Evolutionary conservation across 2,888 invertebrate species (phyloP).

Genomic region (Antitype chi): DNA sequence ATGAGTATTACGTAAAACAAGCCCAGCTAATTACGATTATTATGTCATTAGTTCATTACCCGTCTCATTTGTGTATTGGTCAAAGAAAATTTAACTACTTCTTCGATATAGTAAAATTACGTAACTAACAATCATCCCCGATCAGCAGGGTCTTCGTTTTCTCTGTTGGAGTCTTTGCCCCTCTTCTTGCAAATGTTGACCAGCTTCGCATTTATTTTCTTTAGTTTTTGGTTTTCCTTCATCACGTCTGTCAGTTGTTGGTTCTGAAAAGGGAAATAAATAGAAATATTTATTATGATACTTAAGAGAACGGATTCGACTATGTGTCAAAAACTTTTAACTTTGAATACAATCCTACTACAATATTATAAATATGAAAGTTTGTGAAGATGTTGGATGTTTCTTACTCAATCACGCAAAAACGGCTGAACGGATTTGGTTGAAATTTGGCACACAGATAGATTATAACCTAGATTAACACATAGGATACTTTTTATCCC

Average conservation of each 20-base stretch:
- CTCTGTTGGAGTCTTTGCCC: slow-evolving; percentile 80
- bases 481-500: no score
- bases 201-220: slow-evolving; percentile 86
- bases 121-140: slow-evolving; percentile 61
- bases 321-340: no score
- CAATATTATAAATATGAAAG: no score
- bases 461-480: no score
- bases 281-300: slow-evolving; percentile 51
- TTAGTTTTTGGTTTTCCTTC: slow-evolving; percentile 87
- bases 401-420: no score
- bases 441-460: no score
- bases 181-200: slow-evolving; percentile 87
- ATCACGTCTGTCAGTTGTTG: slow-evolving; percentile 87
- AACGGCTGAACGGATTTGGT: no score
- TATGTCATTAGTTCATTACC: slow-evolving; percentile 33
- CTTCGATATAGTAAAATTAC: slow-evolving; percentile 17
- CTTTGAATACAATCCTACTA: no score
- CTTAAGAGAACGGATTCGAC: no score
- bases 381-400: no score
- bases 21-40: slow-evolving; percentile 57
- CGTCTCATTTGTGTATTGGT: slow-evolving; percentile 51
- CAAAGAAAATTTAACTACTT: slow-evolving; percentile 34
- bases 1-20: slow-evolving; percentile 62
- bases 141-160: slow-evolving; percentile 80
- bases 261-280: slow-evolving; percentile 79